phyloP scores from a whole-genome alignment of 2,888 invertebrate species.

The Andrena dorsata region DNA sequence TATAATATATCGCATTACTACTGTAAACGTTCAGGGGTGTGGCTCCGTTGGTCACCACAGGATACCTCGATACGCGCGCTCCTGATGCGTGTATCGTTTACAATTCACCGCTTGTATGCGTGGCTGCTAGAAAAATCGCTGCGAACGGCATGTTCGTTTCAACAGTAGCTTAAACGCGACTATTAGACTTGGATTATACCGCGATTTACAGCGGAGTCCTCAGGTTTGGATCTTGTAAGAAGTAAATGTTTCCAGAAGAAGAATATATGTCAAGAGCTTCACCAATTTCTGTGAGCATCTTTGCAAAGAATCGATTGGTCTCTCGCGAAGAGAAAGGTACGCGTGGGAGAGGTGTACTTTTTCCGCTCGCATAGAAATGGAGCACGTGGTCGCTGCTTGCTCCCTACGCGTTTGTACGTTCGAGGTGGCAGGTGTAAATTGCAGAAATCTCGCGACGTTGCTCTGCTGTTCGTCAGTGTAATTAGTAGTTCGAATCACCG shows the following conservation, averaged over 20 bases:
- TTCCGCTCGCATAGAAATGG: not conserved
- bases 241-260: too few species aligned
- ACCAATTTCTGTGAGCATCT: not conserved
- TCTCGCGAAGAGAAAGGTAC: not conserved
- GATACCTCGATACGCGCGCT: conserved; percentile 38
- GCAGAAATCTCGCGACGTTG: conserved; percentile 24
- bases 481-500: conserved; percentile 43
- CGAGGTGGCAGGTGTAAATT: conserved; percentile 52
- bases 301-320: not conserved
- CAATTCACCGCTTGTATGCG: conserved; percentile 10
- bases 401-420: conserved; percentile 2
- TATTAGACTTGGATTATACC: not conserved
- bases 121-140: conserved; percentile 7
- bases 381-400: conserved; percentile 11
- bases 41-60: conserved; percentile 50
- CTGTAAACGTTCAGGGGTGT: conserved; percentile 65
- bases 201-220: not conserved
- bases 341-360: not conserved
- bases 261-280: too few species aligned
- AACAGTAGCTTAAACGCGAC: conserved; percentile 4
- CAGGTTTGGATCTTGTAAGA: too few species aligned
- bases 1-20: conserved; percentile 68
- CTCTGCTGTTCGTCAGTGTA: conserved; percentile 32
- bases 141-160: not conserved
- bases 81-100: conserved; percentile 36